Evolutionary conservation across 2,888 invertebrate genomes (phyloP).

Genomic region (Trichacis sp.): DNA sequence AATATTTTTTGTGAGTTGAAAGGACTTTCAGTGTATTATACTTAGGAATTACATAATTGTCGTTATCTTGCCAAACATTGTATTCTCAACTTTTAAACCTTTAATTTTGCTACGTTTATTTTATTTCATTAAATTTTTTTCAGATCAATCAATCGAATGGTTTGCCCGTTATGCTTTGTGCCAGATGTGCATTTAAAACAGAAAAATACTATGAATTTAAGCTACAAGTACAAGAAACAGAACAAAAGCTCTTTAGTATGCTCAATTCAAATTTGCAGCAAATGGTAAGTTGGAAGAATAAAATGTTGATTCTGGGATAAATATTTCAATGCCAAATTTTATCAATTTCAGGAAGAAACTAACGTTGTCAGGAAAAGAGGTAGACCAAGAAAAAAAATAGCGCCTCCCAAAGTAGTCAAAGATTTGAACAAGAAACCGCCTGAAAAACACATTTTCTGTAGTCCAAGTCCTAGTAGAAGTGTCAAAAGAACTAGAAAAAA

Average conservation of each 20-base stretch:
- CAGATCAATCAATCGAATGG: conserved; percentile 62
- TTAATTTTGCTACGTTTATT: not conserved
- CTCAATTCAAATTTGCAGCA: conserved; percentile 43
- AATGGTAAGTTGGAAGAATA: too few species aligned
- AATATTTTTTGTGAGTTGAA: too few species aligned
- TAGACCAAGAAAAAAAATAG: not conserved
- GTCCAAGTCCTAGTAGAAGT: not conserved
- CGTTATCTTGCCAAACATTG: too few species aligned
- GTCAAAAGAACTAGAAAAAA: not conserved
- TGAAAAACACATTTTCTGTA: not conserved
- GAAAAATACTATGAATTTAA: conserved; percentile 61
- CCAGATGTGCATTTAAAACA: conserved; percentile 61
- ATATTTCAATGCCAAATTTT: too few species aligned
- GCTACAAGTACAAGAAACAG: conserved; percentile 58
- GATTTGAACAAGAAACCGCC: not conserved
- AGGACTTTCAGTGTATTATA: too few species aligned
- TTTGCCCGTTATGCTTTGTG: conserved; percentile 60
- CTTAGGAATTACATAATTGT: too few species aligned
- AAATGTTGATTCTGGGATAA: too few species aligned
- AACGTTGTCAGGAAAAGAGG: not conserved
- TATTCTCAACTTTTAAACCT: not conserved
- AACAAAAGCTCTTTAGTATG: conserved; percentile 58
- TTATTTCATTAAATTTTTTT: conserved; percentile 12
- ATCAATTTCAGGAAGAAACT: not conserved
- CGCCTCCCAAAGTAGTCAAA: not conserved